Base-by-base conservation (phyloP, 1,140 invertebrate genomes). In the Magallana ariakensis region DNA sequence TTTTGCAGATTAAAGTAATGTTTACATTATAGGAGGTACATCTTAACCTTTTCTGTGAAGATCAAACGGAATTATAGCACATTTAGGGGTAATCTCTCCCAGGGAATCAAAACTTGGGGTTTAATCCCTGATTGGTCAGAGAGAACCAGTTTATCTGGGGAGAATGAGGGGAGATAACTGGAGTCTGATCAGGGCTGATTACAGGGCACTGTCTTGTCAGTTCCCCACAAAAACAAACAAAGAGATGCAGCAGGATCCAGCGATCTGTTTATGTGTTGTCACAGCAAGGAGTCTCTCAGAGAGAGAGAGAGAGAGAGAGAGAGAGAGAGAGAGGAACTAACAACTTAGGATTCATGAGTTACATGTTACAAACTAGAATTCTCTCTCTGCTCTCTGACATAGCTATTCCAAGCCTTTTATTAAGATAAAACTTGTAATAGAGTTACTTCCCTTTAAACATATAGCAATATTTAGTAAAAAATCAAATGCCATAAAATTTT, bases 401-500 rank as follows among this genome's bases (percentile, higher is more conserved):
- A 75, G 4, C 66, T 10, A 10, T 19, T 22, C 22, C 33, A 22
- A 11, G 33, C 22, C 22, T 75, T 75, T 75, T 26, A 75, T 33
- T 75, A 2, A 11, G 33, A 26, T 26, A 11, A 46, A 26, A 26
- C 11, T 19, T 8, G 22, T 46, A 11, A 75, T 9, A 26, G 8
- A 33, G 66, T 75, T 75, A 26, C 22, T 26, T 75, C 66, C 66
- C 66, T 75, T 75, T 75, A 75, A 26, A 75, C 66, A 75, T 62
- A n/a, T 19, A 60, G 58, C 19, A 60, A n/a, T 62, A n/a, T 62
- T 19, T 19, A 62, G 16, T 16, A 62, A 62, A 62, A 19, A 62
- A 13, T 46, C 33, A 46, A 46, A 46, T 46, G 33, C 33, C 33
- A 46, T 46, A 46, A 46, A 46, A 46, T 46, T 46, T 46, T 5